Conservation (phyloP, 2,888 invertebrate species). For the Monopis laevigella region DNA sequence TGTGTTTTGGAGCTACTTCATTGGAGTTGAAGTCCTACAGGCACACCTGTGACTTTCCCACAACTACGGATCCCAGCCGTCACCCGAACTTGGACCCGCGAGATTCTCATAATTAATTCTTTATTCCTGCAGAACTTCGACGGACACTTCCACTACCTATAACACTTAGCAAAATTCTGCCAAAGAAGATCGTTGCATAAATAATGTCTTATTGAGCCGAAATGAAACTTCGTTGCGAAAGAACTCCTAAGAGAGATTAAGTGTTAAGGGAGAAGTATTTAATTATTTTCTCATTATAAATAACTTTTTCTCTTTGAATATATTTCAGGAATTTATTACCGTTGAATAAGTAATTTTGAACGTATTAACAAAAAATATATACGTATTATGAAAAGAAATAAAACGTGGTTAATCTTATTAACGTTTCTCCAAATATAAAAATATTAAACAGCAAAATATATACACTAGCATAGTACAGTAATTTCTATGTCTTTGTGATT, state of each 20-base stretch:
- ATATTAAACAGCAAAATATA: too few relatives aligned
- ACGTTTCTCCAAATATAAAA: too few relatives aligned
- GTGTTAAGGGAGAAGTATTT: not conserved
- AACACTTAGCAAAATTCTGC: constrained; percentile 62
- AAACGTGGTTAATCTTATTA: too few relatives aligned
- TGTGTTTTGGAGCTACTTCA: constrained; percentile 7
- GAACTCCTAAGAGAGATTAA: not conserved
- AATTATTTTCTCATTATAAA: too few relatives aligned
- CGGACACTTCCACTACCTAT: constrained; percentile 23
- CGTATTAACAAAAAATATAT: too few relatives aligned
- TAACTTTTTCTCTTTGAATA: too few relatives aligned
- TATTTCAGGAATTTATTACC: too few relatives aligned
- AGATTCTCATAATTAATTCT: constrained; percentile 66
- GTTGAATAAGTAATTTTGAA: too few relatives aligned
- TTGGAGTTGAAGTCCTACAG: constrained; percentile 17
- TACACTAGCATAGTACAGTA: too few relatives aligned
- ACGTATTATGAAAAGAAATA: too few relatives aligned
- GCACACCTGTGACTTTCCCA: constrained; percentile 61
- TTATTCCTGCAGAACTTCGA: constrained; percentile 60
- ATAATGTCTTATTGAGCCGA: constrained; percentile 6
- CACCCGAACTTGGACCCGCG: constrained; percentile 43
- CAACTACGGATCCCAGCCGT: constrained; percentile 42
- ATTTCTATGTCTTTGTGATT: too few relatives aligned
- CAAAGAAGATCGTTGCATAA: constrained; percentile 28
- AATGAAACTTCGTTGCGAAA: constrained; percentile 5